Evolutionary conservation across 2,888 invertebrate genomes (phyloP), one percentile per base, ranked within the genome.

Genomic region (Caenorhabditis uteleia): DNA sequence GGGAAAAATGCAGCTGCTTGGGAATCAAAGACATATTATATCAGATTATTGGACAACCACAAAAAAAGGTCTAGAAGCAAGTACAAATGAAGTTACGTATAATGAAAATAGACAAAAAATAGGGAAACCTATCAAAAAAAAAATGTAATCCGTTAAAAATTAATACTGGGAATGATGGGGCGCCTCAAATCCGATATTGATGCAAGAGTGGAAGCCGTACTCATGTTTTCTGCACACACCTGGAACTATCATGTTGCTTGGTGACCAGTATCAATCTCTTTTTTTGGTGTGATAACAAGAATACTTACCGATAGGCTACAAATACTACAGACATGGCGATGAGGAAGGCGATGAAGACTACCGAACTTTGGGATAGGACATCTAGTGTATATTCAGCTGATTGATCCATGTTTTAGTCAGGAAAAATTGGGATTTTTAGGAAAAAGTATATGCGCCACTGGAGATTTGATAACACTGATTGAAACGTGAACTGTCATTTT

Each of bases 201-300:
- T n/a, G n/a, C n/a, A n/a, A n/a, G n/a, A n/a, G 4, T 10, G 18
- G 55, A 61, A 61, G 61, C 45, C 55, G n/a, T n/a, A 16, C 0
- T 62, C 53, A 65, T 45, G 65, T 59, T 47, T 54, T 58, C 50
- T 65, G 65, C 54, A 65, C 21, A 47, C 65, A 65, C 55, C 65
- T 65, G 65, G 38, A 64, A 64, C 47, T 14, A 40, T 25, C 6
- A 54, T 53, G 10, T 16, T 33, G 39, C 23, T 26, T 14, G n/a
- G 25, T 29, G 18, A 27, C 10, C 5, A 23, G 25, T 29, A 39
- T 10, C 29, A 39, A 20, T 23, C n/a, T 34, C 34, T n/a, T 26
- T 20, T 23, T 34, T 36, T 25, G 18, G 16, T 36, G 16, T 36
- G n/a, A 8, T 16, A 33, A 49, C 31, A 49, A 23, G 34, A 27